A percentile compares a stretch with the other conserved stretches of the same genome.
Conservation (phyloP, 1,140 invertebrate genomes). For the Tyrophagus putrescentiae region DNA sequence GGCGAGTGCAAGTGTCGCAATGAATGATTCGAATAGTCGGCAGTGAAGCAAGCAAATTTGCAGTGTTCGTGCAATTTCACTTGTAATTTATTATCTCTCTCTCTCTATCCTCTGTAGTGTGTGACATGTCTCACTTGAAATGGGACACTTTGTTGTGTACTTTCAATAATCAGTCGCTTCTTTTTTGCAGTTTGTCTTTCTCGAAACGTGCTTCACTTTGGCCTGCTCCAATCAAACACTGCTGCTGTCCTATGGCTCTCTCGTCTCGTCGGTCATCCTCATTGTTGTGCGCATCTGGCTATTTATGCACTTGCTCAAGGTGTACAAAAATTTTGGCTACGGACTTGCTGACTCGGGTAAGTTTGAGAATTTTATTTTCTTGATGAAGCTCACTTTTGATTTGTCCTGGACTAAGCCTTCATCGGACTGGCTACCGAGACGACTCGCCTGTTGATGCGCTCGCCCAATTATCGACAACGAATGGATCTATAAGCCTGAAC, state of each 20-base stretch:
- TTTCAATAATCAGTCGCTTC: not conserved
- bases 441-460: conserved; percentile 12
- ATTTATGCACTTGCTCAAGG: conserved; percentile 19
- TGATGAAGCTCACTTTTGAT: not conserved
- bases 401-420: conserved; percentile 3
- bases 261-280: conserved; percentile 4
- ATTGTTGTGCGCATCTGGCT: conserved; percentile 15
- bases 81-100: too few relatives aligned
- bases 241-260: conserved; percentile 12
- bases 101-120: too few relatives aligned
- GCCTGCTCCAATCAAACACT: not conserved
- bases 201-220: conserved; percentile 7
- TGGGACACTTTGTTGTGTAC: not conserved
- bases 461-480: not conserved
- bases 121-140: too few relatives aligned
- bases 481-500: not conserved
- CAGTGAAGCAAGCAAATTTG: too few relatives aligned
- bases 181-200: conserved; percentile 14
- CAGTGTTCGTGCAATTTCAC: too few relatives aligned
- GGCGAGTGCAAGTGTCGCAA: too few relatives aligned
- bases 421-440: conserved; percentile 17
- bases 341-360: conserved; percentile 20
- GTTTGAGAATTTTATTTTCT: not conserved
- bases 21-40: too few relatives aligned
- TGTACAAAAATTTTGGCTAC: conserved; percentile 17